Conservation (phyloP, 2,797 vertebrate genomes). For the Valencia hispanica region DNA sequence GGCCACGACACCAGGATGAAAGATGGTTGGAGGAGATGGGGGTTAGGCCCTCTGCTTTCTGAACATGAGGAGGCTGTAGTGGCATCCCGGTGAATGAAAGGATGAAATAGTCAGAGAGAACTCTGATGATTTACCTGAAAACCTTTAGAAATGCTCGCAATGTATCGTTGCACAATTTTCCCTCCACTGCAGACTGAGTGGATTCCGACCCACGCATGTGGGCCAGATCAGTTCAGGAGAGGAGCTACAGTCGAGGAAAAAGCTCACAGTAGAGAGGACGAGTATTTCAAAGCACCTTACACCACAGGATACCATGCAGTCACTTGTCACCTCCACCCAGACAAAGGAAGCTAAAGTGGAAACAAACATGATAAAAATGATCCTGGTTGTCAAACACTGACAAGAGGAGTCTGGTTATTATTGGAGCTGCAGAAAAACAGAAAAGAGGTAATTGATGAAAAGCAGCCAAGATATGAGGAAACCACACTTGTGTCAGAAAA, state of each 20-base stretch:
- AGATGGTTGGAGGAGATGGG: slow-evolving; percentile 72
- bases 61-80: slow-evolving; percentile 58
- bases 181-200: background rate
- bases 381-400: slow-evolving; percentile 75
- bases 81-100: slow-evolving; percentile 51
- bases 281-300: slow-evolving; percentile 52
- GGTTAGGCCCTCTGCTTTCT: slow-evolving; percentile 72
- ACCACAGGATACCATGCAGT: slow-evolving; percentile 49
- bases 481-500: slow-evolving; percentile 82
- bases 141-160: slow-evolving; percentile 16
- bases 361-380: slow-evolving; percentile 69
- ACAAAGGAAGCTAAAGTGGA: slow-evolving; percentile 74
- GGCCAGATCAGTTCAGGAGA: background rate
- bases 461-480: slow-evolving; percentile 84
- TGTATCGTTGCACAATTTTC: background rate
- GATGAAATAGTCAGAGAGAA: slow-evolving; percentile 28
- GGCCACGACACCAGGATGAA: slow-evolving; percentile 70
- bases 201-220: background rate
- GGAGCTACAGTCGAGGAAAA: background rate
- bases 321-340: slow-evolving; percentile 65
- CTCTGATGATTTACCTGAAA: slow-evolving; percentile 38
- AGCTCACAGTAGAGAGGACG: slow-evolving; percentile 36
- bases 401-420: slow-evolving; percentile 79
- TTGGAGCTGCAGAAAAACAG: slow-evolving; percentile 76
- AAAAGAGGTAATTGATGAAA: slow-evolving; percentile 82